Evolutionary conservation across 2,888 invertebrate species (phyloP), one percentile per base, ranked within the genome.

Genomic region (Clusia tigrina): DNA sequence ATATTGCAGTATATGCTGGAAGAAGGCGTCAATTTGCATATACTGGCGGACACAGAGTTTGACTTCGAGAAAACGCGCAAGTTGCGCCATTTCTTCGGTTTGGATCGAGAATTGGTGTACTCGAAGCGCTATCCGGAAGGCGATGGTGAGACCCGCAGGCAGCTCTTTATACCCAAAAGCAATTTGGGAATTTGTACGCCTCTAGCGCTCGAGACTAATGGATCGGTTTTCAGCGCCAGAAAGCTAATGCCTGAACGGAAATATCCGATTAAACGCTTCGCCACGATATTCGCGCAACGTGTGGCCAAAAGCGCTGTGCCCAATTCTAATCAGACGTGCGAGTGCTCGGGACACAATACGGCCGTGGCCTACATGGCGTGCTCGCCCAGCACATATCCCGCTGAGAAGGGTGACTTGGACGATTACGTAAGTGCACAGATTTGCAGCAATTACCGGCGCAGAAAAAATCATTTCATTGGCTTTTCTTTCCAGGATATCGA

Each of bases 141-240:
- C 0, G 93, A 95, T 81, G 81, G 85, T 0, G 90, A 88, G 51
- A 85, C 94, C 6, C 85, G 91, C 66, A 88, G 89, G 65, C 91
- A 93, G 81, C 89, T 93, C 22, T 89, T 88, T 63, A 83, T 92
- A 66, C 91, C 94, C 0, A 94, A 93, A 78, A 88, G 88, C 63
- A 88, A 88, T 64, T 84, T 94, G 24, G 93, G 93, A 18, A 87
- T 91, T 53, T 95, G 95, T 78, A 89, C 90, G 1, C 91, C 93
- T 0, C 85, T 95, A 20, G 92, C 95, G 0, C 81, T 95, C 71
- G 94, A 95, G 81, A 93, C 93, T 2, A 93, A 94, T 74, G 95
- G 88, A 17, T 86, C 90, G 1, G 85, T 91, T 60, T 91, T 91
- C 75, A 87, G 87, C 64, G 87, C 86, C 0, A 86, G 86, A 63